Evolutionary conservation across 2,797 vertebrate genomes (phyloP).

Genomic region (Myoxocephalus aenaeus): DNA sequence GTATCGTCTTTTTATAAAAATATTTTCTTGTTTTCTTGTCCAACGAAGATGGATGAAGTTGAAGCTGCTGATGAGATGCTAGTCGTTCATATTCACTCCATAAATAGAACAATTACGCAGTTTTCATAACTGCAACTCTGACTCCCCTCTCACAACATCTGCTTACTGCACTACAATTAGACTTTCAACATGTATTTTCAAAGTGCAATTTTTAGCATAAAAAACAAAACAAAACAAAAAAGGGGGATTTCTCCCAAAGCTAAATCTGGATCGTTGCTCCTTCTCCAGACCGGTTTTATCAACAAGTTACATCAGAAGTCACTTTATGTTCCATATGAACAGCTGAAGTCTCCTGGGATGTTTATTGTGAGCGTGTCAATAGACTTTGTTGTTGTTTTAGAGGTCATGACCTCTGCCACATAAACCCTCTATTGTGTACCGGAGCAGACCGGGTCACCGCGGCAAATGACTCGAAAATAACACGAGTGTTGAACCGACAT

Average conservation of each 20-base stretch:
- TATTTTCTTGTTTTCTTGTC: constrained; percentile 5
- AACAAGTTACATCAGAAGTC: constrained; percentile 56
- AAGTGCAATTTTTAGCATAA: background rate
- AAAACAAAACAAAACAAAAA: background rate
- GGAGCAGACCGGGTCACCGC: constrained; percentile 37
- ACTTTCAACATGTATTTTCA: background rate
- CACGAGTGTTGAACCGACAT: constrained; percentile 44
- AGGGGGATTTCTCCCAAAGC: constrained; percentile 18
- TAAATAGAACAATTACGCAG: constrained; percentile 58
- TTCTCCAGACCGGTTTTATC: constrained; percentile 54
- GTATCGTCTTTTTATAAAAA: constrained; percentile 31
- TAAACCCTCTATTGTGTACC: constrained; percentile 69
- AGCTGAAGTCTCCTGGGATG: constrained; percentile 59
- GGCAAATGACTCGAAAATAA: constrained; percentile 58
- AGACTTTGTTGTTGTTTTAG: constrained; percentile 69
- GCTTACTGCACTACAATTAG: background rate
- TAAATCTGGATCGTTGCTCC: constrained; percentile 29
- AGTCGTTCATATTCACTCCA: constrained; percentile 29
- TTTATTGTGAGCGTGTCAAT: constrained; percentile 77
- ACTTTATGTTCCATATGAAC: constrained; percentile 43
- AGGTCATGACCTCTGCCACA: constrained; percentile 68
- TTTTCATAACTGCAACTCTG: constrained; percentile 46
- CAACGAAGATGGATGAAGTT: constrained; percentile 25
- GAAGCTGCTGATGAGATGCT: constrained; percentile 20
- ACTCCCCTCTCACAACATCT: constrained; percentile 24